These are phyloP conservation scores for Deroptyus accipitrinus DNA, from an alignment of 2,113 vertebrate genomes.

Conservation along the genomic window DNA sequence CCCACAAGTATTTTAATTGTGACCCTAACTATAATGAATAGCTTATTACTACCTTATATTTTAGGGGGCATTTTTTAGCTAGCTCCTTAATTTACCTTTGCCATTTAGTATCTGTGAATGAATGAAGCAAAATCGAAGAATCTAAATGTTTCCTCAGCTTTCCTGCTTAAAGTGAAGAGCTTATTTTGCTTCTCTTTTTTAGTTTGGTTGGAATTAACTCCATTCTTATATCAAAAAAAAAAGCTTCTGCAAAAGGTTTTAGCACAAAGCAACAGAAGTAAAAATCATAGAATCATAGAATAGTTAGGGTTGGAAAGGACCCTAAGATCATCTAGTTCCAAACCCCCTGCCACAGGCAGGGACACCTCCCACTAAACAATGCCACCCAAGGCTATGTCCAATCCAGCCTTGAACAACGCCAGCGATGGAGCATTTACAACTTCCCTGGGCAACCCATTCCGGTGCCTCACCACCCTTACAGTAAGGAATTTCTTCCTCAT, in stretches of 20 bases:
- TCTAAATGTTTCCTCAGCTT: background rate
- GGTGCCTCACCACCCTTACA: no score
- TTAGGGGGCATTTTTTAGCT: background rate
- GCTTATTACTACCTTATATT: background rate
- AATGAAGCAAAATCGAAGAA: background rate
- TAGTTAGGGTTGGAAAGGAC: no score
- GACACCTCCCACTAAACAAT: no score
- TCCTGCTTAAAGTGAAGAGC: background rate
- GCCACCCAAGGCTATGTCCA: no score
- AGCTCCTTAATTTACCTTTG: background rate
- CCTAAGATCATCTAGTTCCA: no score
- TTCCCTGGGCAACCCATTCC: no score
- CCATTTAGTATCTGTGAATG: background rate
- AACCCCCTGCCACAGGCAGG: no score
- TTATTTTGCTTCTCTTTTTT: background rate
- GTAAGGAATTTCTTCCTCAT: no score
- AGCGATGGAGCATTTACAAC: no score
- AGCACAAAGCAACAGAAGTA: background rate
- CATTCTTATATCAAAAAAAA: fast-evolving
- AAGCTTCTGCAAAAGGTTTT: background rate
- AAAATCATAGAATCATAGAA: background rate
- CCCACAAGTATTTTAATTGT: background rate
- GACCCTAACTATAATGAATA: background rate
- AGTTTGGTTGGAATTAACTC: background rate
- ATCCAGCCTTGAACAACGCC: no score